phyloP scores from a whole-genome alignment of 2,888 invertebrate genomes.

The Apocheima hispidaria region DNA sequence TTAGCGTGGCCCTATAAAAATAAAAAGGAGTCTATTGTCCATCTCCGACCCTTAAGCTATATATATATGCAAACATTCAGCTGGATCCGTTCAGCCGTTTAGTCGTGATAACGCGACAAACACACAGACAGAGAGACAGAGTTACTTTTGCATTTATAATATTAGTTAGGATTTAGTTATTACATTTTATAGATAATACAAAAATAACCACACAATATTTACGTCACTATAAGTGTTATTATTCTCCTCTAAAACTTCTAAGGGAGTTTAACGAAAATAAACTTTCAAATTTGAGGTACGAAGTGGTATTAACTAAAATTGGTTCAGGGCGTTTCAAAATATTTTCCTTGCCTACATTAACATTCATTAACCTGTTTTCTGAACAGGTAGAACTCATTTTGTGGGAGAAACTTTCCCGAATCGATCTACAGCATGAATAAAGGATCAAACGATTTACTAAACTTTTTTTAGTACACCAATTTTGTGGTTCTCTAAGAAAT shows the following conservation, averaged over 20 bases:
- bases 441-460: constrained; percentile 28
- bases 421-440: constrained; percentile 27
- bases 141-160: no score
- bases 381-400: constrained; percentile 31
- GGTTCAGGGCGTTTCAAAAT: constrained; percentile 34
- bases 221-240: background rate
- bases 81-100: no score
- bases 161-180: no score
- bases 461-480: constrained; percentile 20
- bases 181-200: no score
- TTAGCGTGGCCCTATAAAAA: no score
- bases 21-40: no score
- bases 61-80: no score
- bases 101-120: no score
- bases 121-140: no score
- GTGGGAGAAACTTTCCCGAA: constrained; percentile 22
- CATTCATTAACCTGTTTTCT: constrained; percentile 32
- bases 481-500: constrained; percentile 14
- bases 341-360: constrained; percentile 38
- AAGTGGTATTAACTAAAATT: constrained; percentile 23
- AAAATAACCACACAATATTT: background rate
- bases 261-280: constrained; percentile 11
- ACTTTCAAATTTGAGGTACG: constrained; percentile 11
- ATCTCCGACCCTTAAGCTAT: no score
- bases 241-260: background rate